A percentile compares a stretch with the other conserved stretches of the same genome.
Conservation (phyloP, 1,140 invertebrate genomes). For the Ylistrum balloti region DNA sequence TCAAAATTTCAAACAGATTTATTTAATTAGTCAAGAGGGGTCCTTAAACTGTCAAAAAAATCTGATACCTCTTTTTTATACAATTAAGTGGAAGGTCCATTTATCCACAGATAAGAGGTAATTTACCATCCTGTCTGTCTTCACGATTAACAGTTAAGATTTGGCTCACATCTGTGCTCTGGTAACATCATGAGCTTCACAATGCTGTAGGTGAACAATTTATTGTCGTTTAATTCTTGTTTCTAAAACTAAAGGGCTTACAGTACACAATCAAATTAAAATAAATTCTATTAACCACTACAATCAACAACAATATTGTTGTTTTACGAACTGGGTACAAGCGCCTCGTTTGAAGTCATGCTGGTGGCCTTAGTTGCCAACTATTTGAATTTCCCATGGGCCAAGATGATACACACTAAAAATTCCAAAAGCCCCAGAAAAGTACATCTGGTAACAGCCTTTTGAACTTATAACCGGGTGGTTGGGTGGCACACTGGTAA, state of each 20-base stretch:
- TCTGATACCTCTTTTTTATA: neutral
- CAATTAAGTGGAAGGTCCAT: neutral
- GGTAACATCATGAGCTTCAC: no score
- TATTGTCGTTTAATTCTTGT: neutral
- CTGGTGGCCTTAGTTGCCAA: neutral
- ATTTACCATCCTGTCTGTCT: neutral
- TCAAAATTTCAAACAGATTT: neutral
- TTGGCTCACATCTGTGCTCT: neutral
- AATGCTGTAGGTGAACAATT: no score
- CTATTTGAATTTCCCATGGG: neutral
- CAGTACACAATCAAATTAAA: neutral
- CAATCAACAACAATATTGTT: no score
- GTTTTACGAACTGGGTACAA: neutral
- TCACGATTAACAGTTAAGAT: neutral
- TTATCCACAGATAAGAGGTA: neutral
- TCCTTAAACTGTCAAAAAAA: neutral
- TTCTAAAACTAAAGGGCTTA: neutral
- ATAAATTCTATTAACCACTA: neutral
- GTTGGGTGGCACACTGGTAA: no score
- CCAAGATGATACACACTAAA: neutral
- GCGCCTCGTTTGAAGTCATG: neutral
- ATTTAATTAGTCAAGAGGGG: neutral
- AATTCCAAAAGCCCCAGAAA: neutral
- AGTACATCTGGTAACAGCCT: neutral
- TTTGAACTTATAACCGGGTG: neutral